A percentile compares a stretch with the other conserved stretches of the same genome.
These are phyloP conservation scores for Drosophila ustulata DNA, from an alignment of 2,888 invertebrate genomes.

Conservation along the genomic window DNA sequence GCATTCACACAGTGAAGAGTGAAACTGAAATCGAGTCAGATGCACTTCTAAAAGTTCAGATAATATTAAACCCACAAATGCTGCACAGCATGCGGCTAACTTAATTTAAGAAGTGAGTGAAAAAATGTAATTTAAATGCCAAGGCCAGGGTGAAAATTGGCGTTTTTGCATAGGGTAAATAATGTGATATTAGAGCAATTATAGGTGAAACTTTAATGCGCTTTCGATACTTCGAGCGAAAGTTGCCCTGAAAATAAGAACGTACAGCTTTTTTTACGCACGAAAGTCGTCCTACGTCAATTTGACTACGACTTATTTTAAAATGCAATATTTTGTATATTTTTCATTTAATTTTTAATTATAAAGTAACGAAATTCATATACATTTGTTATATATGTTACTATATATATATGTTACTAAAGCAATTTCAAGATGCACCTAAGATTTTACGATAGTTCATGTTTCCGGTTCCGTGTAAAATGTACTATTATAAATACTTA, in stretches of 20 bases:
- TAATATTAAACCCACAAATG: background rate
- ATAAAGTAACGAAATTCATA: too few species aligned
- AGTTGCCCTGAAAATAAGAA: too few species aligned
- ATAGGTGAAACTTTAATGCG: background rate
- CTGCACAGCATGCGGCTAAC: background rate
- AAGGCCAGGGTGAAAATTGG: background rate
- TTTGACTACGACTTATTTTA: too few species aligned
- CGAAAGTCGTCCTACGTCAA: too few species aligned
- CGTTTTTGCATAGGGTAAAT: background rate
- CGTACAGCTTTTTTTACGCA: too few species aligned
- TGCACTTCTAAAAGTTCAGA: background rate
- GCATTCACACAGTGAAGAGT: background rate
- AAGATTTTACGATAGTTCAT: too few species aligned
- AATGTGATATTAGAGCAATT: background rate
- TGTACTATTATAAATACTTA: background rate
- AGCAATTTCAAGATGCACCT: too few species aligned
- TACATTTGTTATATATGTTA: too few species aligned
- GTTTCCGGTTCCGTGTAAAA: too few species aligned
- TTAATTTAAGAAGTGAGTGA: background rate
- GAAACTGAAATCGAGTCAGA: background rate
- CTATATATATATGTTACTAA: too few species aligned
- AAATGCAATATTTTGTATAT: too few species aligned
- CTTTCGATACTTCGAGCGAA: background rate
- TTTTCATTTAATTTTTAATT: too few species aligned
- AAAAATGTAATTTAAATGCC: conserved; percentile 6